Evolutionary conservation across 2,888 invertebrate species (phyloP), one percentile per base, ranked within the genome.

Genomic region (Tridacna crocea): DNA sequence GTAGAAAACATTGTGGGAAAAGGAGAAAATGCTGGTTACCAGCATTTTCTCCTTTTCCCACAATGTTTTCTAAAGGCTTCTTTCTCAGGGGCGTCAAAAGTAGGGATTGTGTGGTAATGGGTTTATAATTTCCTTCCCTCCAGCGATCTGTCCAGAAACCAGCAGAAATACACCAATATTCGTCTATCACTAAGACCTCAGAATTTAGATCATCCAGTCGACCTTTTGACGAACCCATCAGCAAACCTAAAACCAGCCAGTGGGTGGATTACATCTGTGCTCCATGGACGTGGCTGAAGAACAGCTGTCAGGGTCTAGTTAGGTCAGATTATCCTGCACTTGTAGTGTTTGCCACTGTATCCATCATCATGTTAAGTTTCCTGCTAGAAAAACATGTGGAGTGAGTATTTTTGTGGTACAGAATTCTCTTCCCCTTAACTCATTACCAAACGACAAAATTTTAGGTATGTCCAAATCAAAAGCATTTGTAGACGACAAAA

Each of bases 251-350:
- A 19, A 22, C 70, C 24, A n/a, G 70, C 17, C 17, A 46, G 24
- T 24, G 46, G 51, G 24, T 51, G 13, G 46, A 27, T 17, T 70
- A 26, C 36, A 36, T 70, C 13, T 22, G 4, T 19, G 70, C 24
- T 8, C 70, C 70, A 22, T 60, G 61, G 47, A 60, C 46, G 0
- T 8, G 61, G 3, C 15, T 74, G n/a, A 63, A 72, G 24, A 51
- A 22, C 48, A 27, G 70, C 70, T 77, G 77, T 66, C 72, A 73
- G 66, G 65, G 58, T 4, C 27, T 68, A 15, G 61, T 77, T n/a
- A 76, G 77, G 13, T 87, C 88, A 0, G 89, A 89, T 72, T 87
- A 85, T 55, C 87, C 89, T 19, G 84, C 86, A 19, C 79, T 89
- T 24, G 77, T 89, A 47, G 85, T 89, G 46, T 87, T 88, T 77